phyloP scores from a whole-genome alignment of 2,113 vertebrate genomes.

The Pachypanchax playfairii region DNA sequence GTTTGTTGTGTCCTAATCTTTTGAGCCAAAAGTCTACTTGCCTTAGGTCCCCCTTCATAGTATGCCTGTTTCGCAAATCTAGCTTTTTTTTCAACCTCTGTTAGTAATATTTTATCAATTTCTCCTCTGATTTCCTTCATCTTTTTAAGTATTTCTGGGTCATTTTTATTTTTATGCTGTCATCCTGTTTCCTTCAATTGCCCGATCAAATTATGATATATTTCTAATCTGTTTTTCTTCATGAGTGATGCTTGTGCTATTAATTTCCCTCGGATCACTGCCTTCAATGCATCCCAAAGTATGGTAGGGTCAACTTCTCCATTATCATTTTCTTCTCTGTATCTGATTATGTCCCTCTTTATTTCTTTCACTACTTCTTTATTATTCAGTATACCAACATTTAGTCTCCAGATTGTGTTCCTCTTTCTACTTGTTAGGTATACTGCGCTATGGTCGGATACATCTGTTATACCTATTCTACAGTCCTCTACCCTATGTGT shows the following conservation, averaged over 20 bases:
- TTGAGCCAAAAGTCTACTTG: neutral
- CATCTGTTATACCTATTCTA: neutral
- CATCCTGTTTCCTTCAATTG: neutral
- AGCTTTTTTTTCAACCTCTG: neutral
- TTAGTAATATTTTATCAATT: neutral
- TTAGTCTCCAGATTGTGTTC: neutral
- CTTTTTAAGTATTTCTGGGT: neutral
- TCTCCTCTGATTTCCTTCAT: neutral
- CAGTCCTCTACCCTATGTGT: neutral
- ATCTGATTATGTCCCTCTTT: neutral
- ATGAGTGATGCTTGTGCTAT: neutral
- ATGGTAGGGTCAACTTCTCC: neutral
- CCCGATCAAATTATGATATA: neutral
- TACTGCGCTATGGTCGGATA: neutral
- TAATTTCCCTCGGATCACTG: neutral
- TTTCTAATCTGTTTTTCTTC: neutral
- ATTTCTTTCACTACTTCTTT: neutral
- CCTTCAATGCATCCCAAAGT: neutral
- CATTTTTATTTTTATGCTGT: neutral
- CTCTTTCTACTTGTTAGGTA: neutral
- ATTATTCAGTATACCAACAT: neutral
- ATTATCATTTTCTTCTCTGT: neutral
- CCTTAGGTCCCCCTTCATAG: neutral
- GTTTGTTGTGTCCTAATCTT: neutral
- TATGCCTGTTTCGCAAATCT: neutral